Evolutionary conservation across 2,797 vertebrate genomes (phyloP), one percentile per base, ranked within the genome.

Genomic region (Phoeniculus purpureus): DNA sequence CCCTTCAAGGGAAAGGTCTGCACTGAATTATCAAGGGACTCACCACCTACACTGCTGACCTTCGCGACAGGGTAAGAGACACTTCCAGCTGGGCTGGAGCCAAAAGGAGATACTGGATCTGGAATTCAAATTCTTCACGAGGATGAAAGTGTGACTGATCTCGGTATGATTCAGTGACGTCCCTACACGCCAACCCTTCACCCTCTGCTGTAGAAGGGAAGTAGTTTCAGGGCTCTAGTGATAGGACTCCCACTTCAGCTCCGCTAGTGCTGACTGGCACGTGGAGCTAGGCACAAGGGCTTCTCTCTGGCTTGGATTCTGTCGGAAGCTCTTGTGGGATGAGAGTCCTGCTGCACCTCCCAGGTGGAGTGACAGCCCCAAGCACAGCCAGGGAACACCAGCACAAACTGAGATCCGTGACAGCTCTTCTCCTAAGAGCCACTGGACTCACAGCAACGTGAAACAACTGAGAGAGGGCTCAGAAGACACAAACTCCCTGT

Each of bases 251-350:
- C 68, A 48, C 51, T 58, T 27, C 67, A 64, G 74, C 60, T 81
- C 80, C 62, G 74, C 85, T 55, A 3, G 50, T 61, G 80, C 85
- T 92, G 77, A 92, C 67, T 52, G 54, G 75, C 82, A 80, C 77
- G 67, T 61, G 5, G 16, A 91, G 80, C 77, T 65, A 84, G 64
- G 83, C 80, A 92, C 0, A 1, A 60, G 64, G 22, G 62, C 65
- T 81, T 52, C 78, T 67, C 87, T 74, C 67, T 86, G 71, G 54
- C 64, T 64, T 81, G 64, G 43, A 34, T 74, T 88, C 87, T 76
- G 4, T 2, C 95, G 85, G 80, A 93, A 88, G 26, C 26, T 25
- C 58, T 84, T 1, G 0, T 22, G 72, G 72, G 71, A 86, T 61
- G 56, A 37, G 59, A 64, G 72, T 70, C 75, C 59, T 93, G 58